Evolutionary conservation across 1,140 invertebrate genomes (phyloP).

Genomic region (Orius insidiosus): DNA sequence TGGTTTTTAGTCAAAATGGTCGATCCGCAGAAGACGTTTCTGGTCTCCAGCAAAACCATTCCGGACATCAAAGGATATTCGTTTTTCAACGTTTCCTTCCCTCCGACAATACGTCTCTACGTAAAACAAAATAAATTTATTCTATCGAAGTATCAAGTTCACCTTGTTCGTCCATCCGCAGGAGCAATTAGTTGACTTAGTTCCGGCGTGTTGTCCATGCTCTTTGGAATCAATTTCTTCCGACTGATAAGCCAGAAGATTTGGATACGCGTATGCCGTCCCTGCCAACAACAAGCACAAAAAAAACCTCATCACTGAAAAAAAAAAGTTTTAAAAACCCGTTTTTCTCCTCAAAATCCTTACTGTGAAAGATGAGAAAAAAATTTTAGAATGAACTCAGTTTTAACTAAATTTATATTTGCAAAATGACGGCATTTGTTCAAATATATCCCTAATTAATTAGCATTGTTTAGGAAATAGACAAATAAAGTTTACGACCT

Average conservation of each 20-base stretch:
- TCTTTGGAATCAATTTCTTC: slow-evolving; percentile 9
- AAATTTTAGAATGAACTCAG: no score
- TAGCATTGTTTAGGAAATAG: no score
- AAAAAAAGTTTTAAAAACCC: no score
- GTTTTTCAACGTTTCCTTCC: slow-evolving; percentile 40
- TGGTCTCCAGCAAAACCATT: slow-evolving; percentile 57
- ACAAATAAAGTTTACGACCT: no score
- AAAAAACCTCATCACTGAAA: slow-evolving; percentile 2
- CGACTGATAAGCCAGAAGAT: background rate
- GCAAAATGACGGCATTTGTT: no score
- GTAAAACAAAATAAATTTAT: background rate
- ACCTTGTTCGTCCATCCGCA: slow-evolving; percentile 16
- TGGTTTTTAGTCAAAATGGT: slow-evolving; percentile 16
- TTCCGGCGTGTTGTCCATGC: slow-evolving; percentile 1
- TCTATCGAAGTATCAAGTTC: background rate
- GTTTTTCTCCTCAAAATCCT: no score
- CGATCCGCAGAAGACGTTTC: slow-evolving; percentile 33
- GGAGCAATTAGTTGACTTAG: slow-evolving; percentile 9
- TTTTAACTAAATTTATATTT: no score
- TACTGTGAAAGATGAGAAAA: no score
- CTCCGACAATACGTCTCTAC: slow-evolving; percentile 45
- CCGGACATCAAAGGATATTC: slow-evolving; percentile 70
- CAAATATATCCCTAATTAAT: no score
- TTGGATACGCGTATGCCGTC: background rate
- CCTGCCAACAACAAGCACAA: background rate